Evolutionary conservation across 1,140 invertebrate genomes (phyloP), one percentile per base, ranked within the genome.

Genomic region (Leptinotarsa lineolata): DNA sequence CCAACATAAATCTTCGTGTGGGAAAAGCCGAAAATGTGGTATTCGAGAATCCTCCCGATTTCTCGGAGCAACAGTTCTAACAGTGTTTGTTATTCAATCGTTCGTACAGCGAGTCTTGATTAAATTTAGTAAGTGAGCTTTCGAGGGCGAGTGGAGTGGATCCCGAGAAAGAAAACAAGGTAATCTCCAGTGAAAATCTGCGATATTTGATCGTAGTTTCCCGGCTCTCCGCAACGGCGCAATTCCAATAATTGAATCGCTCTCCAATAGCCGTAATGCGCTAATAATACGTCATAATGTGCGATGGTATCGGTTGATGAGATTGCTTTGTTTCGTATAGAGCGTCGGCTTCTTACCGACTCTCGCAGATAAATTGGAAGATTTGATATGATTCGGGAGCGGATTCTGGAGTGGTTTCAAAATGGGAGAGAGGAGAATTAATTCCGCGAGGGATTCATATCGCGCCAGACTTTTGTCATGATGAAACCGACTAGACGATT

Each of bases 201-300:
- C 68, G 77, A 81, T 82, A 81, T 82, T 83, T 82, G 82, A 81
- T 81, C 78, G 78, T 77, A 80, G 79, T 83, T 82, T 78, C 76
- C 76, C 74, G 80, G 81, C 77, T 79, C 77, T 79, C 82, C 83
- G 82, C 82, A 83, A 82, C 77, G 81, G 80, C 80, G 79, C 81
- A 81, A 83, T 83, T 84, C 83, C 83, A 83, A 84, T 84, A 84
- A 84, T 84, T 84, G 83, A 84, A 84, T 84, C 81, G 82, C 81
- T 83, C 83, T 84, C 82, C 83, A 83, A 84, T 84, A 83, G 82
- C 82, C 77, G 82, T 84, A 84, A 84, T 84, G 83, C 83, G 81
- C 81, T 79, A 79, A 79, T 79, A 79, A 79, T 79, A 79, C 76
- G 78, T 84, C 83, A 84, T 84, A 84, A 84, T 84, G 83, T 83